Evolutionary conservation across 2,888 invertebrate species (phyloP), one percentile per base, ranked within the genome.

Genomic region (Flexamia atlantica): DNA sequence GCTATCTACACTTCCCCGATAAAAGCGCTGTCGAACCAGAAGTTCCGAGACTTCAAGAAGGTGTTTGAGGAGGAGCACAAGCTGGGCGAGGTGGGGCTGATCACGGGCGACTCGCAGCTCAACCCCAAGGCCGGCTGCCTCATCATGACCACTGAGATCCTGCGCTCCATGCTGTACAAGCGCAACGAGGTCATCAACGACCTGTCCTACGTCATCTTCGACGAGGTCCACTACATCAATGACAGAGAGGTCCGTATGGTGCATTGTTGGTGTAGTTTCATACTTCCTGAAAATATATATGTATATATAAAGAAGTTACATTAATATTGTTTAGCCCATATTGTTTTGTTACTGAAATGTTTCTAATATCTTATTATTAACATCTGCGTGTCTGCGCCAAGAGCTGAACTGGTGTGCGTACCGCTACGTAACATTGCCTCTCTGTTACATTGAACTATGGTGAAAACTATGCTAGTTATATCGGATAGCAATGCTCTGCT

Each of bases 61-160:
- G 95, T 94, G 82, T 99, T 99, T 89, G 95, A 95, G 25, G 86
- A 85, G 14, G 82, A 85, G 42, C 83, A 84, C 32, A 84, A 86
- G 76, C 30, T 84, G 70, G 85, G 85, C 23, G 97, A 98, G 89
- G 98, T 99, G 3, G 98, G 99, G 0, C 91, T 99, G 0, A 93
- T 99, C 30, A 99, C 98, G 0, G 98, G 98, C 0, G 99, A 99
- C 90, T 93, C 99, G 60, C 99, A 99, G 91, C 96, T 99, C 83
- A 97, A 99, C 89, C 95, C 96, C 14, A 96, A 96, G 0, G 98
- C 98, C 0, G 94, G 97, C 0, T 99, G 99, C 89, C 93, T 99
- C 0, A 98, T 99, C 82, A 99, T 99, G 99, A 99, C 99, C 0
- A 99, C 99, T 0, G 99, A 99, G 92, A 99, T 99, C 88, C 91